Evolutionary conservation across 2,113 vertebrate species (phyloP).

Genomic region (Brachyhypopomus gauderio): DNA sequence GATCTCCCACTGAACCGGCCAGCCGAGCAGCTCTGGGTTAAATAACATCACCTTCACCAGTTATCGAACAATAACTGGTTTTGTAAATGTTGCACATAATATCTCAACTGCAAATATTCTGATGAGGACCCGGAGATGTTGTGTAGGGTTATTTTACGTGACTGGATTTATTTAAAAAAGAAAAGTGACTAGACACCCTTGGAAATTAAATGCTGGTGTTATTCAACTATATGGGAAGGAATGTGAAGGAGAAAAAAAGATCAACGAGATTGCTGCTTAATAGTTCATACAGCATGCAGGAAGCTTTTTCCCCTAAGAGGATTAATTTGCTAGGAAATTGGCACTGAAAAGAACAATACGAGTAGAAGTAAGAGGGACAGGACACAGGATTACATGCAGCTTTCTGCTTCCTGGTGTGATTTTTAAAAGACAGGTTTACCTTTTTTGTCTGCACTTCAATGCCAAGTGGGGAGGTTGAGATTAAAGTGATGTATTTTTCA

Average conservation of each 20-base stretch:
- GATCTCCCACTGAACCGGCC: slow-evolving; percentile 58
- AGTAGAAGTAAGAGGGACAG: slow-evolving; percentile 57
- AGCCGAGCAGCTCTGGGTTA: slow-evolving; percentile 50
- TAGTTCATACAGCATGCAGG: slow-evolving; percentile 41
- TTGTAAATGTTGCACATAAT: neutral
- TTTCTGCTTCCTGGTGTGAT: slow-evolving; percentile 70
- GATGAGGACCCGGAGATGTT: neutral
- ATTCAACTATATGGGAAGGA: no score
- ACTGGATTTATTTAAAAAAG: neutral
- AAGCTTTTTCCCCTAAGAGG: slow-evolving; percentile 58
- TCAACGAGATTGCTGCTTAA: slow-evolving; percentile 19
- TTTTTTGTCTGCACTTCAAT: slow-evolving; percentile 69
- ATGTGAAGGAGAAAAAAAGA: slow-evolving; percentile 31
- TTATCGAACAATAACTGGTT: slow-evolving; percentile 54
- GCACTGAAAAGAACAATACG: slow-evolving; percentile 54
- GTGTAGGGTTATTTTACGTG: neutral
- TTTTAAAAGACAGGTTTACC: slow-evolving; percentile 71
- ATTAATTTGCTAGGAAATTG: slow-evolving; percentile 61
- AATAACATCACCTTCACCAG: slow-evolving; percentile 42
- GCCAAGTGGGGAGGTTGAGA: slow-evolving; percentile 64
- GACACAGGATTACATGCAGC: slow-evolving; percentile 72
- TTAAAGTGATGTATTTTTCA: slow-evolving; percentile 67
- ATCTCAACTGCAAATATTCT: no score
- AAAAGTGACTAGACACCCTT: no score
- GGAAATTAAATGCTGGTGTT: no score